Evolutionary conservation across 2,797 vertebrate species (phyloP), one percentile per base, ranked within the genome.

Genomic region (Pempheris klunzingeri): DNA sequence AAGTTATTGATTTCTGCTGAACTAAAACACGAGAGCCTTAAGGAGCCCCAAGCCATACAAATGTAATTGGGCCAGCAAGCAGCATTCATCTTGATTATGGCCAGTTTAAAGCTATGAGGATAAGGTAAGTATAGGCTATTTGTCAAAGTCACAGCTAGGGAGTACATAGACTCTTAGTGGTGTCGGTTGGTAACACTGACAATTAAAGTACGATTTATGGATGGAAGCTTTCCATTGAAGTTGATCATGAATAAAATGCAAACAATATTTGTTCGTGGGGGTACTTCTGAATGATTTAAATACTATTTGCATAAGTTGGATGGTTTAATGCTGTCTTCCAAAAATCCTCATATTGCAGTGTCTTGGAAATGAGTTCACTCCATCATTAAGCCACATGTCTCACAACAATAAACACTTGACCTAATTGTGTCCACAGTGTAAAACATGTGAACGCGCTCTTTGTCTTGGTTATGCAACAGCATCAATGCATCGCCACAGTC

Each of bases 81-180:
- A 83, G 73, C 91, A 94, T 94, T 94, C 86, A 88, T 94, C 93
- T 93, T 92, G 93, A 93, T 95, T 94, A 93, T 85, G 86, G 89
- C 89, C 89, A 83, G 92, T 93, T 92, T 91, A 68, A 90, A 91
- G 82, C 87, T 88, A 88, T 93, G 90, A 92, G 85, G 88, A 91
- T 80, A 78, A 88, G 80, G 82, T 92, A 93, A 94, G 86, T 88
- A 92, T 69, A 77, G 79, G 80, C 80, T 80, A 89, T 94, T 93
- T 87, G 89, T 94, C 93, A 93, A 87, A 91, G 92, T 93, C 91
- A 91, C 69, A 76, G 87, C 72, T 47, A 50, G 73, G 71, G 81
- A 82, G 78, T 67, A 83, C 87, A 90, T 86, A 85, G 80, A 79
- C 86, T 79, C 82, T n/a, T n/a, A n/a, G n/a, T n/a, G n/a, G n/a